phyloP scores from a whole-genome alignment of 2,888 invertebrate genomes.

The Ptilodon capucinus region DNA sequence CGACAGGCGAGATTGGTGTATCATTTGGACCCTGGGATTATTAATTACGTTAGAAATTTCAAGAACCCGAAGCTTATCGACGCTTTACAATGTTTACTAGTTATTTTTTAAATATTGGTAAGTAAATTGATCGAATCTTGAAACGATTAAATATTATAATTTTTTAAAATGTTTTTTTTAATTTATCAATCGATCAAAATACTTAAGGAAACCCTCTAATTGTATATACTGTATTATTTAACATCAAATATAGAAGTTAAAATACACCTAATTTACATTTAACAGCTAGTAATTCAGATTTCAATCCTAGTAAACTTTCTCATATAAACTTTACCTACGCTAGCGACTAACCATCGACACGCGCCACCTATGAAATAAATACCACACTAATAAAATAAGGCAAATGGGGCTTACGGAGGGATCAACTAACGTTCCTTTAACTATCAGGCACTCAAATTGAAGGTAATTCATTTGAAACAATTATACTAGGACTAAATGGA shows the following conservation, averaged over 20 bases:
- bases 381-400: conserved; percentile 77
- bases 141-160: neutral
- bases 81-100: conserved; percentile 10
- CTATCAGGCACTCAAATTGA: conserved; percentile 77
- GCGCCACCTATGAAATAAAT: conserved; percentile 55
- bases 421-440: conserved; percentile 59
- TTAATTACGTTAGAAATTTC: conserved; percentile 37
- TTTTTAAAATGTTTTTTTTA: neutral
- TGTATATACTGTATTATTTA: conserved; percentile 51
- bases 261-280: conserved; percentile 49
- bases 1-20: conserved; percentile 72
- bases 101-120: conserved; percentile 5
- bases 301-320: conserved; percentile 45
- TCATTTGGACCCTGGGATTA: conserved; percentile 75
- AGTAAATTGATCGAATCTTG: conserved; percentile 20
- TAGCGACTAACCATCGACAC: conserved; percentile 54
- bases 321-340: conserved; percentile 43
- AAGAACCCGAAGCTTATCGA: conserved; percentile 16
- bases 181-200: conserved; percentile 28
- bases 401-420: conserved; percentile 76
- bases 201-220: conserved; percentile 28
- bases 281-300: conserved; percentile 48
- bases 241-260: conserved; percentile 56
- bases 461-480: conserved; percentile 50
- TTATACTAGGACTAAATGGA: conserved; percentile 10